phyloP scores from a whole-genome alignment of 2,888 invertebrate genomes.

The Diarsia rubi region DNA sequence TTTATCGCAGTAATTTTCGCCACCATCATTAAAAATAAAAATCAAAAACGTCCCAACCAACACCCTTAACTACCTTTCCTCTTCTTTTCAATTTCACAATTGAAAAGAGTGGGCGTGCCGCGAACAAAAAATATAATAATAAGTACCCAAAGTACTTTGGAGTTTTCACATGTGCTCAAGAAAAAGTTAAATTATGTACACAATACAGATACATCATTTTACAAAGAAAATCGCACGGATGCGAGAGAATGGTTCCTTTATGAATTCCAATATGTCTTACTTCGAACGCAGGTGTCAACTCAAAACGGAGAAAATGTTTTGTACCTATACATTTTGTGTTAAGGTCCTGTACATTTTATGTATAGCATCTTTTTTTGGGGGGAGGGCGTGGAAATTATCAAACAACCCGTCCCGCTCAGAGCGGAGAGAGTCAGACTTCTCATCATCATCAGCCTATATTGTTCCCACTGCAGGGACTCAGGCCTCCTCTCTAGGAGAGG shows the following conservation, averaged over 20 bases:
- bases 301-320: slow-evolving; percentile 48
- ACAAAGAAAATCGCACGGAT: slow-evolving; percentile 49
- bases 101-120: slow-evolving; percentile 18
- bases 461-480: too few species aligned
- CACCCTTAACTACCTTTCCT: slow-evolving; percentile 21
- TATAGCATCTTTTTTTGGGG: neutral
- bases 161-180: slow-evolving; percentile 42
- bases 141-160: slow-evolving; percentile 23
- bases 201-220: slow-evolving; percentile 58
- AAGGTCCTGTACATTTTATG: slow-evolving; percentile 1
- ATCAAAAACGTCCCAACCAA: slow-evolving; percentile 22
- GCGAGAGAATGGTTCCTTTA: slow-evolving; percentile 60
- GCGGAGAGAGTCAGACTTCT: too few species aligned
- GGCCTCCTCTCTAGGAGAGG: too few species aligned
- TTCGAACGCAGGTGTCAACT: slow-evolving; percentile 67
- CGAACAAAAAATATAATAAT: slow-evolving; percentile 7
- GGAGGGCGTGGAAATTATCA: too few species aligned
- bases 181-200: slow-evolving; percentile 57
- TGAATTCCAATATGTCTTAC: slow-evolving; percentile 66
- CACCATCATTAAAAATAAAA: slow-evolving; percentile 44
- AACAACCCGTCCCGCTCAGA: too few species aligned
- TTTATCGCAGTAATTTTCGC: slow-evolving; percentile 19
- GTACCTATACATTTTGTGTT: slow-evolving; percentile 26
- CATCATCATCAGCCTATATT: too few species aligned
- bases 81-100: slow-evolving; percentile 24